These are phyloP conservation scores for Drosophila baimaii DNA, from an alignment of 1,140 invertebrate genomes.

Conservation along the genomic window DNA sequence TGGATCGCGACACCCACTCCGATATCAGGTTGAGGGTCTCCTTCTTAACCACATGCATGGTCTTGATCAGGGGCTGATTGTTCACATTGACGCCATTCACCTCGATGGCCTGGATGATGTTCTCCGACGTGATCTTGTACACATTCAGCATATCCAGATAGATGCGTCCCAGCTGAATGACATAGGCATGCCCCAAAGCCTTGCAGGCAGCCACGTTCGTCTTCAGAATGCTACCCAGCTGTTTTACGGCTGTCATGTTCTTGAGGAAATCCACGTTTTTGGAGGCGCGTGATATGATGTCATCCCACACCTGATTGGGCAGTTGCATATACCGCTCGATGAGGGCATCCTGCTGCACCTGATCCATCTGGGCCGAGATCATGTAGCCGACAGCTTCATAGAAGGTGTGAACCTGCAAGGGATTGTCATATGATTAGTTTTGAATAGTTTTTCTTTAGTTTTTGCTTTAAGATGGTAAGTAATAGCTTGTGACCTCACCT, in stretches of 20 bases:
- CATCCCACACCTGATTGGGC: slow-evolving; percentile 99
- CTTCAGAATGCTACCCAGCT: slow-evolving; percentile 98
- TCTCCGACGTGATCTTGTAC: slow-evolving; percentile 99
- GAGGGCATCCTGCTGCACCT: slow-evolving; percentile 94
- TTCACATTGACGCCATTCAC: slow-evolving; percentile 97
- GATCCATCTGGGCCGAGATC: slow-evolving; percentile 97
- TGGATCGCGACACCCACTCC: slow-evolving; percentile 97
- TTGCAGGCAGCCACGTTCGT: slow-evolving; percentile 99
- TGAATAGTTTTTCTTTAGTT: neutral
- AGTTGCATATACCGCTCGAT: slow-evolving; percentile 99
- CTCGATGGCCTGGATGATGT: slow-evolving; percentile 98
- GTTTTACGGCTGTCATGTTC: slow-evolving; percentile 98
- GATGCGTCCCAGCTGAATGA: slow-evolving; percentile 97
- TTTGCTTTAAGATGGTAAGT: neutral
- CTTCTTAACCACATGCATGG: slow-evolving; percentile 99
- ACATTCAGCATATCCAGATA: slow-evolving; percentile 99
- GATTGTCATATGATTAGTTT: neutral
- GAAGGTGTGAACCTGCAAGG: slow-evolving; percentile 97
- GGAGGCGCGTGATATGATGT: slow-evolving; percentile 98
- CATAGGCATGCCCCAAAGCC: slow-evolving; percentile 97
- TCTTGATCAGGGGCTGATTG: slow-evolving; percentile 98
- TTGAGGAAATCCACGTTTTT: slow-evolving; percentile 98
- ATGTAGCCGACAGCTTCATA: slow-evolving; percentile 99
- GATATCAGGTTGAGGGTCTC: slow-evolving; percentile 99
- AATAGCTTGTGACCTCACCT: slow-evolving; percentile 86